These are phyloP conservation scores for Vesta saturnalis DNA, from an alignment of 2,888 invertebrate species.

Conservation along the genomic window DNA sequence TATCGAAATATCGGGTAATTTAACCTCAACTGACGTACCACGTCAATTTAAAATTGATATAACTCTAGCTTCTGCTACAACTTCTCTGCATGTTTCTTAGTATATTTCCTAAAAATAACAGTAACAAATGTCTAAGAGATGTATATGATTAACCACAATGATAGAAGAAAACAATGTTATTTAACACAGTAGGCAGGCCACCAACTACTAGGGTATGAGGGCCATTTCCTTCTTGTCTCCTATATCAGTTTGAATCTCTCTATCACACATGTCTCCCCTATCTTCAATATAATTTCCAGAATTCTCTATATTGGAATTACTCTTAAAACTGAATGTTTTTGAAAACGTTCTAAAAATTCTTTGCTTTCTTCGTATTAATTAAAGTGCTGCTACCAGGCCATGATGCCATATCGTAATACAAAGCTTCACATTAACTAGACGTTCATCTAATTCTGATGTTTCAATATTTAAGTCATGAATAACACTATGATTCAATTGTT, in stretches of 20 bases:
- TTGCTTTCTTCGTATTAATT: conserved; percentile 16
- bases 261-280: not conserved
- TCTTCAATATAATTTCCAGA: not conserved
- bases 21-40: conserved; percentile 34
- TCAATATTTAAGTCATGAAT: conserved; percentile 31
- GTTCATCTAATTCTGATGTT: conserved; percentile 16
- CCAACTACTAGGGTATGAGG: conserved; percentile 34
- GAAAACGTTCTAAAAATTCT: conserved; percentile 37
- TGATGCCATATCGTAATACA: conserved; percentile 42
- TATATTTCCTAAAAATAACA: conserved; percentile 30
- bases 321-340: conserved; percentile 37
- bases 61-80: conserved; percentile 34
- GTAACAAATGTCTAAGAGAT: not conserved
- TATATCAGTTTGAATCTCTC: conserved; percentile 12
- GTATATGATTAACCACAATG: not conserved
- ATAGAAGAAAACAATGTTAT: not conserved
- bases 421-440: conserved; percentile 70
- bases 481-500: conserved; percentile 22
- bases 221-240: conserved; percentile 29
- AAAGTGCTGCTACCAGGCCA: conserved; percentile 43
- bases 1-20: conserved; percentile 39
- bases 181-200: conserved; percentile 29
- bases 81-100: conserved; percentile 36
- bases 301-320: conserved; percentile 30
- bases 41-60: conserved; percentile 40